Evolutionary conservation across 2,888 invertebrate genomes (phyloP), one percentile per base, ranked within the genome.

Genomic region (Xylocampa areola): DNA sequence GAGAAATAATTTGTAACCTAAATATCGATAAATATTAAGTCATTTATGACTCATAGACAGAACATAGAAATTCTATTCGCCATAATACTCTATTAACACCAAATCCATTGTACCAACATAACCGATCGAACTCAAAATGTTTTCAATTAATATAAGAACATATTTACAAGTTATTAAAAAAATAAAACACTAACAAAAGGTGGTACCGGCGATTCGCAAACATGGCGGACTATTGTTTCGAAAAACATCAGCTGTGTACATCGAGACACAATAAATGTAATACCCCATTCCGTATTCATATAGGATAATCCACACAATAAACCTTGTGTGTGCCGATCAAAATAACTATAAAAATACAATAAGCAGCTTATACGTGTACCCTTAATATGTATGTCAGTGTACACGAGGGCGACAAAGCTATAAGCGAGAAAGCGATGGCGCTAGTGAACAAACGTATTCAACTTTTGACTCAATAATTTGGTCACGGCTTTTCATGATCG

Each of bases 271-370:
- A 88, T 84, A 84, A 69, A 84, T 84, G 83, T 84, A 88, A 88
- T 89, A 82, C 87, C 85, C 83, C 81, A 88, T 87, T 89, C 81
- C 81, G 82, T 90, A 91, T 91, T 90, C 90, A 89, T 89, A 81
- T 81, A 76, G 87, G 90, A 90, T 90, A 88, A 88, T 89, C 88
- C 84, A 73, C 73, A 86, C 85, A 87, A 87, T 88, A 83, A 84
- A 86, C 82, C 82, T 81, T 87, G 87, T 89, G 84, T 89, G 85
- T 81, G 75, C 79, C 90, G 89, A 93, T 92, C 92, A 92, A 92
- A 93, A 93, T 93, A 93, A 92, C 92, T 92, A 92, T 92, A 92
- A 93, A 93, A 92, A 90, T 91, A 93, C 92, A 92, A 92, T 92
- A 90, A 92, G 91, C 87, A 88, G 92, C 91, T 91, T 92, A 91